Evolutionary conservation across 1,140 invertebrate species (phyloP).

Genomic region (Belonocnema kinseyi): DNA sequence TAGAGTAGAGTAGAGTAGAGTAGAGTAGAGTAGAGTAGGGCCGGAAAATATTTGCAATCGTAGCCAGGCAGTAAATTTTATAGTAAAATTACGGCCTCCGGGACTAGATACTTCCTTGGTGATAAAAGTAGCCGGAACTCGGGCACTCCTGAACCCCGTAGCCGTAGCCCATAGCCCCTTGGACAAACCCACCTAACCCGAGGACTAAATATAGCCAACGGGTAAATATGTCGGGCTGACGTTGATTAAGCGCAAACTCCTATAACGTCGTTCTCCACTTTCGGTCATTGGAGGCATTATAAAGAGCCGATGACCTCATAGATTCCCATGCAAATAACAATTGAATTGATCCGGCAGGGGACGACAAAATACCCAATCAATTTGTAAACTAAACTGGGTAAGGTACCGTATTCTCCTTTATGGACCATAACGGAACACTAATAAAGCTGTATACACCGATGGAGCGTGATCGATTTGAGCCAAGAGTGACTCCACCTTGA

Average conservation of each 20-base stretch:
- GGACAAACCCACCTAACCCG: constrained; percentile 33
- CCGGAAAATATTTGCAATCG: constrained; percentile 42
- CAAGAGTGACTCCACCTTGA: neutral
- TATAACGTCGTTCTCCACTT: constrained; percentile 50
- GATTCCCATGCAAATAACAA: constrained; percentile 2
- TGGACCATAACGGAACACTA: neutral
- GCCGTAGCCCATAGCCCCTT: neutral
- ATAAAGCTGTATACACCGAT: neutral
- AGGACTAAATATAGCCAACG: constrained; percentile 37
- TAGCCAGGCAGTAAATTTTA: constrained; percentile 44
- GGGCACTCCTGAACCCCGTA: constrained; percentile 23
- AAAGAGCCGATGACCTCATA: constrained; percentile 24
- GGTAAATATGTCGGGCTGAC: constrained; percentile 42
- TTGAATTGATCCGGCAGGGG: constrained; percentile 7
- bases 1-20: too few species aligned
- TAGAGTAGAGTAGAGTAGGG: constrained; percentile 3
- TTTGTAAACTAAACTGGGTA: constrained; percentile 12
- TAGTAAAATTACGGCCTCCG: constrained; percentile 53
- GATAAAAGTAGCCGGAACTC: constrained; percentile 45
- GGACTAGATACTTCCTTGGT: constrained; percentile 44
- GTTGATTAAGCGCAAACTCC: constrained; percentile 52
- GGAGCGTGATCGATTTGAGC: neutral
- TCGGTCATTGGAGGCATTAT: constrained; percentile 26
- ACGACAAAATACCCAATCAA: constrained; percentile 28
- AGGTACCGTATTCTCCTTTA: constrained; percentile 15